phyloP scores from a whole-genome alignment of 2,888 invertebrate genomes.

The Drosophila kuntzei region DNA sequence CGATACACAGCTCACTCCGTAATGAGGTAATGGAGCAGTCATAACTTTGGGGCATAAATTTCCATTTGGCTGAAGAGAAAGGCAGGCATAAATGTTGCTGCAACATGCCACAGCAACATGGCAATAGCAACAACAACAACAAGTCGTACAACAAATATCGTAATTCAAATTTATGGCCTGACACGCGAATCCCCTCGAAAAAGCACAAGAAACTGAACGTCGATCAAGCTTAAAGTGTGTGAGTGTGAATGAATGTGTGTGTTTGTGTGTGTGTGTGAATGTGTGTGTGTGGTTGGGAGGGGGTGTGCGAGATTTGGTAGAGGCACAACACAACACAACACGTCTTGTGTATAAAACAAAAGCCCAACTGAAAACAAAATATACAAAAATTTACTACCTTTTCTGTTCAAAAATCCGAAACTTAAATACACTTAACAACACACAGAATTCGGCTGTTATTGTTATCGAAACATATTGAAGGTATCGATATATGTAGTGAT shows the following conservation, averaged over 20 bases:
- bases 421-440: slow-evolving; percentile 10
- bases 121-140: slow-evolving; percentile 13
- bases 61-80: slow-evolving; percentile 47
- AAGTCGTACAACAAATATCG: slow-evolving; percentile 44
- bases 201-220: slow-evolving; percentile 40
- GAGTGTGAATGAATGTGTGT: slow-evolving; percentile 6
- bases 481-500: not conserved
- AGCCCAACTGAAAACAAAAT: slow-evolving; percentile 39
- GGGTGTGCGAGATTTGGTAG: not conserved
- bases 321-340: slow-evolving; percentile 27
- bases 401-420: slow-evolving; percentile 1
- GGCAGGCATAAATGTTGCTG: slow-evolving; percentile 53
- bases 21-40: slow-evolving; percentile 57
- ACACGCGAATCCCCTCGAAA: slow-evolving; percentile 55
- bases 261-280: slow-evolving; percentile 3
- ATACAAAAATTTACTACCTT: slow-evolving; percentile 5
- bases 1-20: slow-evolving; percentile 9
- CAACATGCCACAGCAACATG: slow-evolving; percentile 56
- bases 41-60: slow-evolving; percentile 45
- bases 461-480: not conserved
- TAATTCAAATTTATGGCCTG: slow-evolving; percentile 58
- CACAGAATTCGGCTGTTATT: not conserved
- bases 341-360: slow-evolving; percentile 48
- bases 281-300: not conserved
- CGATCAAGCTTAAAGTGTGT: slow-evolving; percentile 56